Conservation (phyloP, 2,797 vertebrate species). For the Meda fulgida region DNA sequence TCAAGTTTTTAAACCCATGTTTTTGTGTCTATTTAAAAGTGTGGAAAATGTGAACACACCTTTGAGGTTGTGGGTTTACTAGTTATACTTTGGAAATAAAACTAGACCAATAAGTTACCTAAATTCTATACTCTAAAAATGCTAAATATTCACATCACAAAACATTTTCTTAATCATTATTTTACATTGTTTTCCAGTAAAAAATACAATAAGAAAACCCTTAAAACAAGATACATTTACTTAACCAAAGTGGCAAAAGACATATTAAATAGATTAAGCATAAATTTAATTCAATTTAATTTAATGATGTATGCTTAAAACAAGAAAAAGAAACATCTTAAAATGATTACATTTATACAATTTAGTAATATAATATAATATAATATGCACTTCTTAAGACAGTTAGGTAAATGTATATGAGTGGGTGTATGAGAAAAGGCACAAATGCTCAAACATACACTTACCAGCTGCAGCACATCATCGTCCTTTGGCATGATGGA, state of each 20-base stretch:
- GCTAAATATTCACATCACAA: background rate
- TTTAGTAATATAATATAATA: background rate
- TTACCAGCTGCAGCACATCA: slow-evolving; percentile 97
- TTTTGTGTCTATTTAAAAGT: background rate
- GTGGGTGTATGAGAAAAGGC: slow-evolving; percentile 17
- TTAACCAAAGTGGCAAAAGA: background rate
- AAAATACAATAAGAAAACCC: background rate
- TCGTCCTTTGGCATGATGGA: slow-evolving; percentile 98
- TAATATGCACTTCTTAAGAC: slow-evolving; percentile 7
- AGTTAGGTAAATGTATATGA: background rate
- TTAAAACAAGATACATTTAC: background rate
- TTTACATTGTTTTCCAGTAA: background rate
- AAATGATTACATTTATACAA: background rate
- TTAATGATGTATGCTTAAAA: background rate
- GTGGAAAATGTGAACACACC: background rate
- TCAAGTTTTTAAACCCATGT: background rate
- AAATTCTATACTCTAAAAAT: background rate
- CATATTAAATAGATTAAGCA: background rate
- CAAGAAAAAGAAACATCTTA: background rate
- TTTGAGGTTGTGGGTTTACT: background rate
- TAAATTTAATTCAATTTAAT: background rate
- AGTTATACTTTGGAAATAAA: background rate
- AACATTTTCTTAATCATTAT: background rate
- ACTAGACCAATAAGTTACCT: background rate
- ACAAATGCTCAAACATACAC: slow-evolving; percentile 70